These are phyloP conservation scores for Mya arenaria DNA, from an alignment of 1,140 invertebrate genomes.

Conservation along the genomic window DNA sequence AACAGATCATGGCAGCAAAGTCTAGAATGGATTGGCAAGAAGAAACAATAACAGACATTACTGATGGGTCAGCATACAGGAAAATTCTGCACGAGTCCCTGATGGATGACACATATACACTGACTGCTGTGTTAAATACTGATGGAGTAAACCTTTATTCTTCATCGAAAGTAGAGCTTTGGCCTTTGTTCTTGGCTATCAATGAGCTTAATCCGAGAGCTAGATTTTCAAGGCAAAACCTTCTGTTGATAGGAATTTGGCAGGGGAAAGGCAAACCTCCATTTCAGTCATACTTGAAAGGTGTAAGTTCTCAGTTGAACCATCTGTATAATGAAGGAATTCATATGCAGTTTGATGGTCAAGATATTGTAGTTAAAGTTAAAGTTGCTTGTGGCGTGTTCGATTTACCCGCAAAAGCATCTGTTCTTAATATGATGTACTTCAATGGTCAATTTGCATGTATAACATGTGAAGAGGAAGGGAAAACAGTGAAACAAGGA, in stretches of 20 bases:
- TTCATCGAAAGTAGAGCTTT: conserved; percentile 56
- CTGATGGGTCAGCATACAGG: conserved; percentile 49
- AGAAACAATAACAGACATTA: conserved; percentile 43
- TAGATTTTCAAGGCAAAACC: conserved; percentile 49
- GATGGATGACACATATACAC: background rate
- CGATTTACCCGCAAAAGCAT: conserved; percentile 41
- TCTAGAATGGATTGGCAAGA: background rate
- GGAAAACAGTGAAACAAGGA: conserved; percentile 45
- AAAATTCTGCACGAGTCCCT: conserved; percentile 31
- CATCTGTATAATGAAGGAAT: conserved; percentile 29
- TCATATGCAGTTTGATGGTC: background rate
- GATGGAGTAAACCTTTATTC: conserved; percentile 56
- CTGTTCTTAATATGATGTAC: conserved; percentile 34
- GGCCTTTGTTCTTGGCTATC: conserved; percentile 54
- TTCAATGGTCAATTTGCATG: conserved; percentile 43
- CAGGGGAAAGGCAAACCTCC: conserved; percentile 55
- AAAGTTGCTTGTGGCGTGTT: conserved; percentile 9
- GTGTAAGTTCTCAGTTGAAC: conserved; percentile 25
- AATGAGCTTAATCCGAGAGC: conserved; percentile 44
- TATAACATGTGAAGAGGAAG: conserved; percentile 55
- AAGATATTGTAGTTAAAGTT: background rate
- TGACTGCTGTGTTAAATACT: conserved; percentile 58
- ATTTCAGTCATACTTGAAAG: conserved; percentile 39
- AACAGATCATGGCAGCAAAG: background rate
- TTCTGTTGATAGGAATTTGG: conserved; percentile 53